Evolutionary conservation across 1,140 invertebrate species (phyloP).

Genomic region (Zaprionus vittiger): DNA sequence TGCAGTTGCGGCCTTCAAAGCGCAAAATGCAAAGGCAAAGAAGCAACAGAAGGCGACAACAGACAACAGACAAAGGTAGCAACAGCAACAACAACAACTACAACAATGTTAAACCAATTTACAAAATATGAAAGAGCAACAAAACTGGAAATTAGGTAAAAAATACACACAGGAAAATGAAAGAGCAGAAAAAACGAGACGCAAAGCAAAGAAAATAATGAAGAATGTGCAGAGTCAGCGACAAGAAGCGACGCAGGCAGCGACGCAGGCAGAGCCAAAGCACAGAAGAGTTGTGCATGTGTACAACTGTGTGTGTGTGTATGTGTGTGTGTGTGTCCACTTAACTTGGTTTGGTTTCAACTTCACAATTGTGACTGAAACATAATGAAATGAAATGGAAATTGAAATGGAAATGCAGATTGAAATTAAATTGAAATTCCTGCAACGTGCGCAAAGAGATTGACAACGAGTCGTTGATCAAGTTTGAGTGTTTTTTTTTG

Average conservation of each 20-base stretch:
- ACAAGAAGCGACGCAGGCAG: conserved; percentile 31
- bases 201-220: conserved; percentile 52
- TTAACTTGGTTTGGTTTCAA: conserved; percentile 67
- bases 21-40: conserved; percentile 32
- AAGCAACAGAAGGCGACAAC: conserved; percentile 31
- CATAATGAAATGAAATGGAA: conserved; percentile 30
- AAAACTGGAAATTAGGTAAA: conserved; percentile 76
- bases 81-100: conserved; percentile 1
- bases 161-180: conserved; percentile 37
- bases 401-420: conserved; percentile 10
- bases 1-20: conserved; percentile 56
- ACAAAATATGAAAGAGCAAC: conserved; percentile 48
- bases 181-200: conserved; percentile 31
- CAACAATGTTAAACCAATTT: conserved; percentile 62
- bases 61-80: conserved; percentile 9
- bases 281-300: conserved; percentile 3
- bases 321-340: conserved; percentile 30
- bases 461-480: conserved; percentile 47
- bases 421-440: conserved; percentile 74
- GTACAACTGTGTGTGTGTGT: background rate
- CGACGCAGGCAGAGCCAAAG: conserved; percentile 5
- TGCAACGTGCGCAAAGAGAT: conserved; percentile 58
- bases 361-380: conserved; percentile 25
- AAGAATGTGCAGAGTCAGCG: conserved; percentile 75
- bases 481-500: conserved; percentile 35